Base-by-base conservation (phyloP, 2,888 invertebrate species). In the Stegana nigrithorax region DNA sequence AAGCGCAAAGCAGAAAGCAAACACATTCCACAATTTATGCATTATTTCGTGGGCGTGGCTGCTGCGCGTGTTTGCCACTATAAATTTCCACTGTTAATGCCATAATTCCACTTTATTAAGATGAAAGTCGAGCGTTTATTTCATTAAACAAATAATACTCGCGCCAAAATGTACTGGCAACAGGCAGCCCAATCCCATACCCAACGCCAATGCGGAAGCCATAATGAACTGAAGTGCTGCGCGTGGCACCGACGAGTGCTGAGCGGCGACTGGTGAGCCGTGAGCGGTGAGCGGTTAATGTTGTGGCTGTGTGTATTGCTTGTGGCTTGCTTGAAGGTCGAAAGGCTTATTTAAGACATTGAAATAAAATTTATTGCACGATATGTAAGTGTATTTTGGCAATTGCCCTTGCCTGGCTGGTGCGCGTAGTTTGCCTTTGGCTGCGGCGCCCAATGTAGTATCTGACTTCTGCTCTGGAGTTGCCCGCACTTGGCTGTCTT, bases 51-150 rank as follows among this genome's bases (percentile, higher is more conserved):
- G 21, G 25, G 47, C 25, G 44, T n/a, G n/a, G 0, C 59, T 65
- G 60, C 59, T 65, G 66, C 56, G n/a, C n/a, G 14, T 36, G 36
- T 36, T 36, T 36, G 36, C n/a, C 56, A 60, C 63, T 69, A 76
- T 80, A 76, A 76, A 76, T 76, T 78, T 71, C 65, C 61, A 67
- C 61, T 66, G 73, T 72, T 76, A 80, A 76, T 80, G 73, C 80
- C 69, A 78, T 75, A 75, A 75, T 80, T 67, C 80, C 80, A 69
- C 73, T 76, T 76, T 76, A 76, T 76, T 78, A 78, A 76, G 75
- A 76, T 76, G 75, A 76, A 80, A 76, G 75, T 80, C 80, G 78
- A 73, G 80, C 78, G 80, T 76, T 76, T 76, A 75, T 80, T 80
- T 76, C 78, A 80, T 80, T 76, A 76, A 73, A 78, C 78, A 80